These are phyloP conservation scores for Epinephelus coioides DNA, from an alignment of 2,797 vertebrate species.

Conservation along the genomic window DNA sequence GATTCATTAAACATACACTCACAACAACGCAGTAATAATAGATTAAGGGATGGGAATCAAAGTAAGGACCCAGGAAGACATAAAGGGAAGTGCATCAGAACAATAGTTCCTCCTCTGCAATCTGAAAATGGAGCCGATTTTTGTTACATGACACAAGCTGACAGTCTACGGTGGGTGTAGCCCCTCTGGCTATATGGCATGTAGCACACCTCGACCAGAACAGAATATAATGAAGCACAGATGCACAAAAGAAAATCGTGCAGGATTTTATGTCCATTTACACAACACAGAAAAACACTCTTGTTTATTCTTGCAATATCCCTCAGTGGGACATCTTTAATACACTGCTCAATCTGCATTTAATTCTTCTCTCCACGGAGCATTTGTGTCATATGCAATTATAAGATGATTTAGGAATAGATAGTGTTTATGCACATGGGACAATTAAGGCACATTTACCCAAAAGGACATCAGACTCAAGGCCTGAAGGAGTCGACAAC, in stretches of 20 bases:
- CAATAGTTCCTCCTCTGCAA: conserved; percentile 37
- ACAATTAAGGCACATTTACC: conserved; percentile 5
- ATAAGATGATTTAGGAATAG: conserved; percentile 10
- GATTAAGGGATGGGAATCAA: conserved; percentile 3
- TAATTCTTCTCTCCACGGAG: conserved; percentile 10
- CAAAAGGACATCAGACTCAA: conserved; percentile 9
- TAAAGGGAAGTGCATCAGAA: conserved; percentile 32
- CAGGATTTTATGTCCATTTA: background rate
- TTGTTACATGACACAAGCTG: conserved; percentile 33
- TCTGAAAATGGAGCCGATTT: conserved; percentile 14
- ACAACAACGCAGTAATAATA: conserved; percentile 14
- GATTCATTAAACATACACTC: conserved; percentile 5
- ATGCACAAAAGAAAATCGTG: conserved; percentile 3
- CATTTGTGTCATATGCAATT: conserved; percentile 20
- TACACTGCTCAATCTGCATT: conserved; percentile 20
- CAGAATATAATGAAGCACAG: conserved; percentile 29
- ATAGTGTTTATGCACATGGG: conserved; percentile 9
- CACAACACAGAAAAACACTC: conserved; percentile 14
- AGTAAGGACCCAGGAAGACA: background rate
- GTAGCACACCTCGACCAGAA: conserved; percentile 18
- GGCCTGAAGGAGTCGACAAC: conserved; percentile 1
- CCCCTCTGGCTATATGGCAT: conserved; percentile 11
- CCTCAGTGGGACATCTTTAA: conserved; percentile 8
- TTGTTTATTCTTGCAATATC: conserved; percentile 21
- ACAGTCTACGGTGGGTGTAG: conserved; percentile 21